phyloP scores from a whole-genome alignment of 2,888 invertebrate species.

The Agrochola macilenta region DNA sequence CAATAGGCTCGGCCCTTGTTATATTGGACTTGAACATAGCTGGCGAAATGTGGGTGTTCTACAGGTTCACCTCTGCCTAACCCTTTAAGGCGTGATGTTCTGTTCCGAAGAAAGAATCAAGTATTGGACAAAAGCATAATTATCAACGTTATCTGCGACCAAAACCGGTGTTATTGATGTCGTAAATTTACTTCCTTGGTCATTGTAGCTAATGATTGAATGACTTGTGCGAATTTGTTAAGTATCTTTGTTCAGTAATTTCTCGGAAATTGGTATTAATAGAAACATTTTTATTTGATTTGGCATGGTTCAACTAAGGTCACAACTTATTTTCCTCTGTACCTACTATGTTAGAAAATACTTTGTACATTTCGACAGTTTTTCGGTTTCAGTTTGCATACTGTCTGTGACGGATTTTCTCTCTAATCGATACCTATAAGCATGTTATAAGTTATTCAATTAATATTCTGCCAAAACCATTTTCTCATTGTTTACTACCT shows the following conservation, averaged over 20 bases:
- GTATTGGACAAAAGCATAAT: not conserved
- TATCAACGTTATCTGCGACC: not conserved
- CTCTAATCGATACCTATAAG: no score
- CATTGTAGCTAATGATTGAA: slow-evolving; percentile 39
- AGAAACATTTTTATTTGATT: slow-evolving; percentile 11
- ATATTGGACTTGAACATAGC: no score
- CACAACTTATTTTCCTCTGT: not conserved
- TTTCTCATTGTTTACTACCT: not conserved
- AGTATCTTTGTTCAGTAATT: not conserved
- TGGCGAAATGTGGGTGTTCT: no score
- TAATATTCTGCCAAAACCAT: not conserved
- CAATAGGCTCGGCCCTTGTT: no score
- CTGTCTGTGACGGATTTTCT: not conserved
- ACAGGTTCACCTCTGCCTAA: no score
- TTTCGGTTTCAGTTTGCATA: not conserved
- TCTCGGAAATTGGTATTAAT: slow-evolving; percentile 3
- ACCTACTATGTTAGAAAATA: not conserved
- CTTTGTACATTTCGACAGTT: not conserved
- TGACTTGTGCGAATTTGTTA: slow-evolving; percentile 8
- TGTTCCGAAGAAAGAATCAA: no score
- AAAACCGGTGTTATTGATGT: slow-evolving; percentile 12
- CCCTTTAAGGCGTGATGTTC: no score
- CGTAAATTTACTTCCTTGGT: slow-evolving; percentile 8
- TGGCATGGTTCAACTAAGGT: slow-evolving; percentile 5
- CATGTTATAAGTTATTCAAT: not conserved